Percentiles rank a stretch among this genome's conserved stretches.
Evolutionary conservation across 2,888 invertebrate species (phyloP).

Genomic region (Didymodactylos carnosus): DNA sequence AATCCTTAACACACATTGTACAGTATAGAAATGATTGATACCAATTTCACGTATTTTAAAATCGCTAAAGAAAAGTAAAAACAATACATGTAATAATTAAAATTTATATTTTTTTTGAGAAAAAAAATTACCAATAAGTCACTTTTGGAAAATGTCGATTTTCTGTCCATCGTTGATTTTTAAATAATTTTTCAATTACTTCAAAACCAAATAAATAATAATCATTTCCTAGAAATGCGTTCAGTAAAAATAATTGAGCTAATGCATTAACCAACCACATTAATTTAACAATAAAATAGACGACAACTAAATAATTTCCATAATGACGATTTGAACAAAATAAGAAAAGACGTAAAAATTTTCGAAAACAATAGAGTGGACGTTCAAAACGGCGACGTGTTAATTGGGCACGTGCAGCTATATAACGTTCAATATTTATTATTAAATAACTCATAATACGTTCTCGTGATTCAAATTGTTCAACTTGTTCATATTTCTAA

Average conservation of each 20-base stretch:
- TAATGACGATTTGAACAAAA: constrained; percentile 11
- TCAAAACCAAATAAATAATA: constrained; percentile 12
- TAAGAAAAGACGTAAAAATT: neutral
- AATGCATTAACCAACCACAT: constrained; percentile 11
- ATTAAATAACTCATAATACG: constrained; percentile 13
- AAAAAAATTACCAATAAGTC: constrained; percentile 8
- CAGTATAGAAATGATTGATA: constrained; percentile 8
- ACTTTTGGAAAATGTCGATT: constrained; percentile 9
- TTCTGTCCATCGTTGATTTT: constrained; percentile 11
- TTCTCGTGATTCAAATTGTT: constrained; percentile 11
- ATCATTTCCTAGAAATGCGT: constrained; percentile 10
- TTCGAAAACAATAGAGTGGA: neutral
- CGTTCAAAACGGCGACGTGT: neutral
- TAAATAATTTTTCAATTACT: constrained; percentile 11
- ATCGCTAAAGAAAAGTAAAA: constrained; percentile 10
- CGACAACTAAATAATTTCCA: constrained; percentile 13
- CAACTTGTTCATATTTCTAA: constrained; percentile 11
- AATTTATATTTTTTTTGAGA: neutral
- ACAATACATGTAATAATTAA: neutral
- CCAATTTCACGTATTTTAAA: constrained; percentile 16
- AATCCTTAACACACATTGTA: constrained; percentile 18
- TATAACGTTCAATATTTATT: constrained; percentile 10
- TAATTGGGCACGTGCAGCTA: constrained; percentile 2
- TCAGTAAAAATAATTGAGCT: constrained; percentile 10
- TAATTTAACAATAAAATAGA: constrained; percentile 13